Percentiles rank a stretch among this genome's conserved stretches.
Conservation (phyloP, 2,888 invertebrate species). For the Stramonita haemastoma region DNA sequence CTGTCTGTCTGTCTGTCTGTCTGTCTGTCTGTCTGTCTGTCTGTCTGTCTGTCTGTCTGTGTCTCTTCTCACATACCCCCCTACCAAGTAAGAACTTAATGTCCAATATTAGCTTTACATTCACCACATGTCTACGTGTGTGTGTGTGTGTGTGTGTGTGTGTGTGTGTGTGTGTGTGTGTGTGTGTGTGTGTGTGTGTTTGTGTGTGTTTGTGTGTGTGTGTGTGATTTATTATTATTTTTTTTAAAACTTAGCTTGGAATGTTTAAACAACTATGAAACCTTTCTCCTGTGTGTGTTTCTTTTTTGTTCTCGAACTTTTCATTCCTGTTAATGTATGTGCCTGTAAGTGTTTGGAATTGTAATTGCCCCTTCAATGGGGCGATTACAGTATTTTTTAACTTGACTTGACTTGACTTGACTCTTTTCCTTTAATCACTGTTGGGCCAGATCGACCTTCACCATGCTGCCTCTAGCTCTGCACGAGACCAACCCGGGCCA, state of each 20-base stretch:
- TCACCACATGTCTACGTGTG: not conserved
- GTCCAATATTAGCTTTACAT: too few relatives aligned
- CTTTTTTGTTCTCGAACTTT: too few relatives aligned
- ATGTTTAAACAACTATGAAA: too few relatives aligned
- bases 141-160: not conserved
- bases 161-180: conserved; percentile 1
- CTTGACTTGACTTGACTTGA: not conserved
- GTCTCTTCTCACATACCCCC: too few relatives aligned
- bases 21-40: too few relatives aligned
- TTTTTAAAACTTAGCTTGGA: too few relatives aligned
- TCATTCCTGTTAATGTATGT: not conserved
- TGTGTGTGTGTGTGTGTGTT: not conserved
- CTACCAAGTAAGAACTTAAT: too few relatives aligned
- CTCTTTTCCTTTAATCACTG: not conserved
- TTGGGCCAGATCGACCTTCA: conserved; percentile 73
- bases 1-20: too few relatives aligned
- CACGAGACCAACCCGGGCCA: conserved; percentile 78
- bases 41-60: too few relatives aligned
- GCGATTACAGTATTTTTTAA: not conserved
- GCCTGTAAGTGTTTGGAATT: not conserved
- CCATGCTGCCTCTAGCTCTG: conserved; percentile 75
- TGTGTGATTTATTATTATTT: not conserved
- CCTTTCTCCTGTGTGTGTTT: not conserved
- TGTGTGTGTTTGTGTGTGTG: not conserved
- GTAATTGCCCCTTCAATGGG: not conserved